phyloP scores from a whole-genome alignment of 2,888 invertebrate genomes.

The Limenitis arthemis region DNA sequence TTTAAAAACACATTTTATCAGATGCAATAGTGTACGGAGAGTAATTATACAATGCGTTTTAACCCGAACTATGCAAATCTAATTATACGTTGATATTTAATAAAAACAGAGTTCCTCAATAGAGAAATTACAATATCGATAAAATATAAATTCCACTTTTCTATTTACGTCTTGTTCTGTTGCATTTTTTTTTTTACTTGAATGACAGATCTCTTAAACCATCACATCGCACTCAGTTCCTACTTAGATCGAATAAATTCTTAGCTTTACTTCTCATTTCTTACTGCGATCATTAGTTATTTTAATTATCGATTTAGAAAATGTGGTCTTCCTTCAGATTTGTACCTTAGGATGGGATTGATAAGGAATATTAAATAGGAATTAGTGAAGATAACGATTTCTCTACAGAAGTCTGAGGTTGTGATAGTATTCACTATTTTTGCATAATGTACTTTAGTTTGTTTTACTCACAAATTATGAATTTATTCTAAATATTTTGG shows the following conservation, averaged over 20 bases:
- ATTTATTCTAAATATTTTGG: neutral
- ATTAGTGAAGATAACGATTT: conserved; percentile 31
- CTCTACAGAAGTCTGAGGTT: conserved; percentile 29
- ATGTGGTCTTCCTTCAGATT: conserved; percentile 50
- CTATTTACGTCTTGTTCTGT: conserved; percentile 37
- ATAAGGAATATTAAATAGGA: conserved; percentile 24
- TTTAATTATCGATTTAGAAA: conserved; percentile 36
- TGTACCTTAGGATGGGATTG: conserved; percentile 30
- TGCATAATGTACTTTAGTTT: conserved; percentile 1
- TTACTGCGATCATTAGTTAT: conserved; percentile 31
- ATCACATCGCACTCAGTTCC: conserved; percentile 69
- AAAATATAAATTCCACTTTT: conserved; percentile 20
- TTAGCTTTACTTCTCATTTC: conserved; percentile 50
- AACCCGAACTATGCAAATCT: conserved; percentile 16
- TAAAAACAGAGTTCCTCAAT: conserved; percentile 35
- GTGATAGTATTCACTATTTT: conserved; percentile 14
- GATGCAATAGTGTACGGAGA: conserved; percentile 13
- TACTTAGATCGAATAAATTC: conserved; percentile 62
- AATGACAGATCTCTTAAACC: conserved; percentile 56
- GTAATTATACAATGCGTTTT: conserved; percentile 12
- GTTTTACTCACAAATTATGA: neutral
- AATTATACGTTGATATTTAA: conserved; percentile 17
- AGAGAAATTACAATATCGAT: conserved; percentile 28
- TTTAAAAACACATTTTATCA: conserved; percentile 18
- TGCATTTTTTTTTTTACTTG: conserved; percentile 58